Evolutionary conservation across 2,113 vertebrate genomes (phyloP).

Genomic region (Poicephalus meyeri): DNA sequence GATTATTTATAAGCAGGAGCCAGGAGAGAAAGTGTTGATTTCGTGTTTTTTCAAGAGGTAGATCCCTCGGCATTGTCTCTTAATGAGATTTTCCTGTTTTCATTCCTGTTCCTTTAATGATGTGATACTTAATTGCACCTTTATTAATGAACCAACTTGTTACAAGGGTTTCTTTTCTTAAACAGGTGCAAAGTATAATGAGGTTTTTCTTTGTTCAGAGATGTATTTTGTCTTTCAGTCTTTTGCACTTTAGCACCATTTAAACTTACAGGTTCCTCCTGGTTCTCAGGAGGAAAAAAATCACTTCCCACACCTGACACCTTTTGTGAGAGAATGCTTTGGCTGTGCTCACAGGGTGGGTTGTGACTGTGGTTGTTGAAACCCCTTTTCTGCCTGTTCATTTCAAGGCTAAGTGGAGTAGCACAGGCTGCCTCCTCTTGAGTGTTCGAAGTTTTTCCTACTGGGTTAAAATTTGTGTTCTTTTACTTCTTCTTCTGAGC

Average conservation of each 20-base stretch:
- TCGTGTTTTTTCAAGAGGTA: not conserved
- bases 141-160: slow-evolving; percentile 54
- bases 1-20: not conserved
- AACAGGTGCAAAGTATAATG: slow-evolving; percentile 84
- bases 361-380: not conserved
- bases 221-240: slow-evolving; percentile 70
- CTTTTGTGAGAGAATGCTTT: not conserved
- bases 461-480: not conserved
- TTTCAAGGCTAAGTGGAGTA: not conserved
- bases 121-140: slow-evolving; percentile 56
- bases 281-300: slow-evolving; percentile 73
- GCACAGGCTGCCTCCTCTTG: not conserved
- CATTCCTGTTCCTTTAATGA: slow-evolving; percentile 36
- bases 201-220: slow-evolving; percentile 64
- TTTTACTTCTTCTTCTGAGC: not conserved
- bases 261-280: slow-evolving; percentile 78
- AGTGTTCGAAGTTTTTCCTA: not conserved
- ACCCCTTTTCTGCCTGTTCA: not conserved
- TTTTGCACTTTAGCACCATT: slow-evolving; percentile 76
- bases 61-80: slow-evolving; percentile 1
- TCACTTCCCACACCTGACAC: not conserved
- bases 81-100: slow-evolving; percentile 13
- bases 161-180: slow-evolving; percentile 72
- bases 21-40: not conserved
- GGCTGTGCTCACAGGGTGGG: not conserved